Percentiles rank a stretch among this genome's conserved stretches.
Evolutionary conservation across 35 echinoderm and acorn worm species (phyloP).

Genomic region (Chiridota heheva): DNA sequence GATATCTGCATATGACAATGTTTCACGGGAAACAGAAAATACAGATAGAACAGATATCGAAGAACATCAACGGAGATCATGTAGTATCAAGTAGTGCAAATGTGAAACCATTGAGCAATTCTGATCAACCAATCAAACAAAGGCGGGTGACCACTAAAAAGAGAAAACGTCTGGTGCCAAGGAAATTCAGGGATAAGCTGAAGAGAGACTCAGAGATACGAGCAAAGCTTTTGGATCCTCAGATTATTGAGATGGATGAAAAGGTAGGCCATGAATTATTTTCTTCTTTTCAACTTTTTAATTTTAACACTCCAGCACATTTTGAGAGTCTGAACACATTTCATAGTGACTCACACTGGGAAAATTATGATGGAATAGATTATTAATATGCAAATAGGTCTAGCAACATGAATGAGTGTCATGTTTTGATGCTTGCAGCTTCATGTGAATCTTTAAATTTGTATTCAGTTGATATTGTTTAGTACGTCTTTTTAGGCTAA

Average conservation of each 20-base stretch:
- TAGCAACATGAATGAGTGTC: neutral
- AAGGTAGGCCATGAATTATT: constrained; percentile 15
- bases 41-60: no score
- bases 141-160: no score
- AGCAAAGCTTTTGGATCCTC: constrained; percentile 61
- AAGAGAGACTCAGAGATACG: constrained; percentile 70
- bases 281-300: neutral
- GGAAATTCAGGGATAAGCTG: constrained; percentile 71
- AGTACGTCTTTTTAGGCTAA: no score
- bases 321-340: neutral
- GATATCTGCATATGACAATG: no score
- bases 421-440: no score
- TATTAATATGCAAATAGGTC: neutral
- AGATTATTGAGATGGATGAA: constrained; percentile 62
- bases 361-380: neutral
- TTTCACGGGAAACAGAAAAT: no score
- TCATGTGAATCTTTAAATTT: no score
- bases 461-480: no score
- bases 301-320: neutral
- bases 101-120: no score
- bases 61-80: no score
- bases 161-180: constrained; percentile 52
- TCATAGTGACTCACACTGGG: neutral
- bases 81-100: no score
- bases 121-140: no score